A percentile compares a stretch with the other conserved stretches of the same genome.
phyloP scores from a whole-genome alignment of 2,113 vertebrate species.

The Coracopsis vasa region DNA sequence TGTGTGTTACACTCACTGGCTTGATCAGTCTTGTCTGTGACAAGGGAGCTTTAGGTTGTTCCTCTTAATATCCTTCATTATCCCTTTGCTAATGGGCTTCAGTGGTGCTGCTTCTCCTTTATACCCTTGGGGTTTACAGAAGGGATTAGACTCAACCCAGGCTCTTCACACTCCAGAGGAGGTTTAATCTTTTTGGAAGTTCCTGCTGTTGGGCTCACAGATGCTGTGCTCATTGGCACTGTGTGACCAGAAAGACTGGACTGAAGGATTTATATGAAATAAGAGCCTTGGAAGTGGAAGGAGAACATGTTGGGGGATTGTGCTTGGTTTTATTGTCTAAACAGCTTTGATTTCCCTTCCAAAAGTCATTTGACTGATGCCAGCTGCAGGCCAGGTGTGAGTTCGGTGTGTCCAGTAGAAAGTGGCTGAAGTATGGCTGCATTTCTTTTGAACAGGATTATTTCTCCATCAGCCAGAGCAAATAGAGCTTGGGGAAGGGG shows the following conservation, averaged over 20 bases:
- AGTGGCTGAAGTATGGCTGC: background rate
- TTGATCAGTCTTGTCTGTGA: background rate
- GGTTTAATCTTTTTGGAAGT: background rate
- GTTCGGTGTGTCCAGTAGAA: background rate
- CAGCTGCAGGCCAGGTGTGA: background rate
- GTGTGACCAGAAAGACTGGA: background rate
- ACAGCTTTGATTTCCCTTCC: background rate
- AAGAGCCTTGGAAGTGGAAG: background rate
- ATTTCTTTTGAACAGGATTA: background rate
- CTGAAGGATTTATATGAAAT: background rate
- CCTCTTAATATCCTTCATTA: background rate
- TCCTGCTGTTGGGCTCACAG: background rate
- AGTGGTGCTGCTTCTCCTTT: background rate
- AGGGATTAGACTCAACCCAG: background rate
- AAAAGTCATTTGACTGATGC: background rate
- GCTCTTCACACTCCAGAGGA: background rate
- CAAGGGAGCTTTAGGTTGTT: background rate
- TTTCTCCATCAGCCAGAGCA: background rate
- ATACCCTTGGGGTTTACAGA: background rate
- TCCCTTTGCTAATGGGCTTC: background rate
- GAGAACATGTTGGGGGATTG: accelerated
- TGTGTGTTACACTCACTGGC: background rate
- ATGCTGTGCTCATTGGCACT: background rate
- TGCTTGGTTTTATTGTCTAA: background rate
- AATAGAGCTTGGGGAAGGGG: background rate